Conservation (phyloP, 1,140 invertebrate species). For the Drosophila athabasca region DNA sequence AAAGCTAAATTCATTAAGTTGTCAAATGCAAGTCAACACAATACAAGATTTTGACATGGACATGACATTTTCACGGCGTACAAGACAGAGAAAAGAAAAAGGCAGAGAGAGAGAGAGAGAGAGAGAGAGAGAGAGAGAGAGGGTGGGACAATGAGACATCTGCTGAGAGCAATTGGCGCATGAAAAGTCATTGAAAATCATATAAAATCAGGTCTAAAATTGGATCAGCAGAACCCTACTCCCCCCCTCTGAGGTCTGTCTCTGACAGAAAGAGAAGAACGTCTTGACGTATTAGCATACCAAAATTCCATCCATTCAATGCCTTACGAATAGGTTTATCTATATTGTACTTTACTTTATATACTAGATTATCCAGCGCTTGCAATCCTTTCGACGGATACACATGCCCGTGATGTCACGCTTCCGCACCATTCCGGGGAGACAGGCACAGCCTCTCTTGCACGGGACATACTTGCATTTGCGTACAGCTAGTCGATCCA, state of each 20-base stretch:
- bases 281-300: conserved; percentile 32
- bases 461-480: conserved; percentile 24
- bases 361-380: conserved; percentile 30
- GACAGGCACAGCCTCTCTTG: conserved; percentile 41
- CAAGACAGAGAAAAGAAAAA: conserved; percentile 3
- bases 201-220: conserved; percentile 23
- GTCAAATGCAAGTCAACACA: conserved; percentile 83
- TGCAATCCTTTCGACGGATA: conserved; percentile 19
- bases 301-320: conserved; percentile 12
- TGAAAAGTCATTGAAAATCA: conserved; percentile 47
- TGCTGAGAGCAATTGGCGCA: conserved; percentile 23
- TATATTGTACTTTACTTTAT: background rate
- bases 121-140: conserved; percentile 11
- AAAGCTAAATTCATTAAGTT: conserved; percentile 78
- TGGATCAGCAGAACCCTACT: background rate
- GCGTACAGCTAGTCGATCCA: background rate
- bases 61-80: conserved; percentile 58
- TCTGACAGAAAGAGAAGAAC: conserved; percentile 20
- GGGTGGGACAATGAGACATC: background rate
- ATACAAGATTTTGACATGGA: conserved; percentile 66
- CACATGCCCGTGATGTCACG: conserved; percentile 18
- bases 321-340: background rate
- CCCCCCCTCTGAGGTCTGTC: background rate
- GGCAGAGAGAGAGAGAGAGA: too few relatives aligned
- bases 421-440: conserved; percentile 26